Percentiles rank a stretch among this genome's conserved stretches.
Evolutionary conservation across 2,797 vertebrate species (phyloP).

Genomic region (Chiroxiphia lanceolata): DNA sequence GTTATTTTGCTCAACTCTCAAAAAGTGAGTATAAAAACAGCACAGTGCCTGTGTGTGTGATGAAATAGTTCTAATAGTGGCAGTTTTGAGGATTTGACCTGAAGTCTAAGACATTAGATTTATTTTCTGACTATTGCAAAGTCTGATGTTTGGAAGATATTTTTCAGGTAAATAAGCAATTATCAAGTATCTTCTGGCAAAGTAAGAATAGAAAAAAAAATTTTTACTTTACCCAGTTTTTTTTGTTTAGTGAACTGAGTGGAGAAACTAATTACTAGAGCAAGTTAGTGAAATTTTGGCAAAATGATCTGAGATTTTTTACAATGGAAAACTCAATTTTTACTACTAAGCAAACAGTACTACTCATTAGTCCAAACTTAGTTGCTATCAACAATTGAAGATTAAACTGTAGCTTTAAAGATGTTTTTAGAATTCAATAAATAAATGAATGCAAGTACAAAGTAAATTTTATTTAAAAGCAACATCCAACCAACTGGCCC

Average conservation of each 20-base stretch:
- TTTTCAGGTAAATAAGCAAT: neutral
- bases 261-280: neutral
- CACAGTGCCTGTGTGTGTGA: neutral
- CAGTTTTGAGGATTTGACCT: neutral
- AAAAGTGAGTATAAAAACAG: neutral
- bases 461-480: neutral
- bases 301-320: neutral
- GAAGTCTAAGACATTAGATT: neutral
- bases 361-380: neutral
- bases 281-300: neutral
- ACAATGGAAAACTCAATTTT: neutral
- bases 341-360: neutral
- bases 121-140: neutral
- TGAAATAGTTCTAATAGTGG: neutral
- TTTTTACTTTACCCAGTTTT: rapidly evolving
- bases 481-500: rapidly evolving
- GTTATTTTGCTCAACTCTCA: neutral
- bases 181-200: neutral
- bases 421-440: neutral
- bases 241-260: neutral
- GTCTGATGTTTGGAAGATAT: neutral
- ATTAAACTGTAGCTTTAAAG: neutral
- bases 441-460: neutral
- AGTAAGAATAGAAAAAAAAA: neutral
- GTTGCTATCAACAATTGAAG: neutral